Percentiles rank a stretch among this genome's conserved stretches.
Evolutionary conservation across 2,888 invertebrate genomes (phyloP).

Genomic region (Hypselothyrea guttata): DNA sequence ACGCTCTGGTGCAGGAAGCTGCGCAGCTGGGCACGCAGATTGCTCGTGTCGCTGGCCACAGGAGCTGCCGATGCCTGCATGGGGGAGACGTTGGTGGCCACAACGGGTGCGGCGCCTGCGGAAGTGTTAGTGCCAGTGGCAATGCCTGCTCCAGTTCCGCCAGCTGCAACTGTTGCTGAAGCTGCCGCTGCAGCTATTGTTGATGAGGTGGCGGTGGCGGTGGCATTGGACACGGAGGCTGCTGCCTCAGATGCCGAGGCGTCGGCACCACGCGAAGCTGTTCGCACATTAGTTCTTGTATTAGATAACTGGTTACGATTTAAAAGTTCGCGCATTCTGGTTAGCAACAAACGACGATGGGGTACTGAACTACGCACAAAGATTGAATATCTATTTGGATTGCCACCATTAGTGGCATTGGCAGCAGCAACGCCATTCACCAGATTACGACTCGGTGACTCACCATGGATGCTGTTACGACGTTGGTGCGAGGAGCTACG

Average conservation of each 20-base stretch:
- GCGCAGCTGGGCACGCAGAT: constrained; percentile 71
- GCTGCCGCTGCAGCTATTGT: constrained; percentile 2
- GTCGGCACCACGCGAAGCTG: constrained; percentile 35
- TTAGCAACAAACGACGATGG: too few relatives aligned
- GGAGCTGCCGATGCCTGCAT: neutral
- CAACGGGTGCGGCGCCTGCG: neutral
- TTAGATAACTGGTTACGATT: constrained; percentile 58
- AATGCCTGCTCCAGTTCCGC: neutral
- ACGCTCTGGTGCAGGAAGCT: constrained; percentile 71
- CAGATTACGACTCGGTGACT: neutral
- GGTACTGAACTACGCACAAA: too few relatives aligned
- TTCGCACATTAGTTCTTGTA: constrained; percentile 63
- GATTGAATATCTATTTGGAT: neutral
- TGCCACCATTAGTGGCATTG: constrained; percentile 35
- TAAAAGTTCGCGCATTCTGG: constrained; percentile 5
- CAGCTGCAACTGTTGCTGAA: neutral
- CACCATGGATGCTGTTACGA: constrained; percentile 31
- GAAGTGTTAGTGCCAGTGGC: neutral
- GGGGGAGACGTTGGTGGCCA: neutral
- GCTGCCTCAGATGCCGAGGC: constrained; percentile 7
- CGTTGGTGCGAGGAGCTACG: constrained; percentile 18
- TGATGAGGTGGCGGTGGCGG: neutral
- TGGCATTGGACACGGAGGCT: constrained; percentile 3
- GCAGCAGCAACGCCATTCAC: too few relatives aligned
- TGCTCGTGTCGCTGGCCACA: constrained; percentile 31